Base-by-base conservation (phyloP, 2,888 invertebrate genomes). In the Trichogramma evanescens region DNA sequence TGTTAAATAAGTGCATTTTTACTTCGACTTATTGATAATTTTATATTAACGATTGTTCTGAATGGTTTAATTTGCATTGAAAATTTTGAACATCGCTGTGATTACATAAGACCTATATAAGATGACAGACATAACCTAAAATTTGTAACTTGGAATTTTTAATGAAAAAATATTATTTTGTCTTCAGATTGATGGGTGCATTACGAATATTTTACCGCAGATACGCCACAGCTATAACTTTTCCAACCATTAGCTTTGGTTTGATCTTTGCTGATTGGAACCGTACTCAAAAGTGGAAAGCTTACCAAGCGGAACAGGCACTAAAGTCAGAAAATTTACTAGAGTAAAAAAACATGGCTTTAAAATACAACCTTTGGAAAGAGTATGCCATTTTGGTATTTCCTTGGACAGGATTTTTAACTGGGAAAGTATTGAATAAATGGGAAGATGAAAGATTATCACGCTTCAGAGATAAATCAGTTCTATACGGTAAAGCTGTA, bases 381-480 rank as follows among this genome's bases (percentile, higher is more conserved):
- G 53, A 83, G 40, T 83, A 81, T 58, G 64, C 81, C 3, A 82
- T 80, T 78, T 69, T 78, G 2, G 72, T 76, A 0, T 46, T 88
- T 0, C 88, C 89, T 0, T 1, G 84, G 0, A 67, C 80, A 41
- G 88, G 88, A 0, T 84, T 74, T 66, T 71, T 78, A 2, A 63
- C 89, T 56, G 91, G 91, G 1, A 80, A 81, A 69, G 86, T 76
- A 66, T 68, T 91, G 57, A 89, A 91, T 72, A 78, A 79, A 5
- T 80, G 83, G 67, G 91, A 92, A 79, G 87, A 87, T 0, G 80
- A 87, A 62, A 82, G 91, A 58, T 84, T 91, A 85, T 81, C 82
- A 0, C 78, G 77, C 66, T 93, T 87, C 74, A 82, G 92, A 62
- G 93, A 93, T 73, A 91, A 88, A 74, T 91, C 91, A 71, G 84